phyloP scores from a whole-genome alignment of 1,140 invertebrate species.

The Megalopta genalis region DNA sequence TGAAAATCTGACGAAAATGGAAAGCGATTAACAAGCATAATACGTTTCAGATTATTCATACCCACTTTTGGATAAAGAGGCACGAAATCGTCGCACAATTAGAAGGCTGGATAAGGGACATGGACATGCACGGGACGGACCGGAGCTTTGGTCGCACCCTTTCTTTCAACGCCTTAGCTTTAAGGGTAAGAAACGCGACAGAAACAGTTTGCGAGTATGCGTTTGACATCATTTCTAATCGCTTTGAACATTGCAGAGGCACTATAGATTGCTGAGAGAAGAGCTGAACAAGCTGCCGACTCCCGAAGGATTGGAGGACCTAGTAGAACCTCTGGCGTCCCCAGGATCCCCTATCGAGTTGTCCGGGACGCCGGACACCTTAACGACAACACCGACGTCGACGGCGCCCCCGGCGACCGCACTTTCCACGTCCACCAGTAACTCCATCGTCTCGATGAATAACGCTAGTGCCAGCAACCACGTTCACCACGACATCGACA shows the following conservation, averaged over 20 bases:
- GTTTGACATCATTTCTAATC: neutral
- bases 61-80: slow-evolving; percentile 97
- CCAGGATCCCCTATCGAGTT: slow-evolving; percentile 74
- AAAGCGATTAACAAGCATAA: too few relatives aligned
- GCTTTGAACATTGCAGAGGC: slow-evolving; percentile 81
- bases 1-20: too few relatives aligned
- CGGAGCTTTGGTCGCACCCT: slow-evolving; percentile 87
- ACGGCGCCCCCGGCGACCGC: slow-evolving; percentile 50
- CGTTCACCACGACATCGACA: slow-evolving; percentile 80
- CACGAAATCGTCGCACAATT: slow-evolving; percentile 94
- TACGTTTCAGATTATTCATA: slow-evolving; percentile 88
- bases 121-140: slow-evolving; percentile 88
- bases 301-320: slow-evolving; percentile 86
- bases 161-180: slow-evolving; percentile 87
- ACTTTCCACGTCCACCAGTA: slow-evolving; percentile 57
- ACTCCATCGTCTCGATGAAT: slow-evolving; percentile 52
- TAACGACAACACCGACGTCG: slow-evolving; percentile 70
- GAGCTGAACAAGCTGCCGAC: slow-evolving; percentile 89
- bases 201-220: too few relatives aligned
- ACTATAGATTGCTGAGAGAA: slow-evolving; percentile 89
- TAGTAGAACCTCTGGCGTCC: slow-evolving; percentile 83
- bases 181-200: slow-evolving; percentile 82
- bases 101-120: slow-evolving; percentile 93
- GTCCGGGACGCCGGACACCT: slow-evolving; percentile 69
- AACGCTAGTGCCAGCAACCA: slow-evolving; percentile 73